Percentiles rank a stretch among this genome's conserved stretches.
Conservation (phyloP, 2,888 invertebrate species). For the Hypolimnas misippus region DNA sequence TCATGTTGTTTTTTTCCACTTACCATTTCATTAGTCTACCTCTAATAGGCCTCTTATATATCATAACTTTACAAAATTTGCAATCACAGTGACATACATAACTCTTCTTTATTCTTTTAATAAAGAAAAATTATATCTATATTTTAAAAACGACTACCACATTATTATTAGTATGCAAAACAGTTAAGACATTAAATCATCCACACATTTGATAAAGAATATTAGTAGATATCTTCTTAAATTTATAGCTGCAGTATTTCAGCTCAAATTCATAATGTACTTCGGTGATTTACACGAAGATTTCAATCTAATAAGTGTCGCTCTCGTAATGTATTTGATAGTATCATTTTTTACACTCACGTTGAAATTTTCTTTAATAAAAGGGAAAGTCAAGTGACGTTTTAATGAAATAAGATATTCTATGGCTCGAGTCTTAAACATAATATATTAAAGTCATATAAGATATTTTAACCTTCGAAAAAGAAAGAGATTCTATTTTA, state of each 20-base stretch:
- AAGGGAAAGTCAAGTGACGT: neutral
- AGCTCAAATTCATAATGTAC: constrained; percentile 19
- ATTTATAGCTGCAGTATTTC: constrained; percentile 27
- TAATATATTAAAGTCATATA: no score
- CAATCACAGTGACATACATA: neutral
- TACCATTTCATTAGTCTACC: no score
- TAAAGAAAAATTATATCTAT: no score
- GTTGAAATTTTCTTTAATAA: constrained; percentile 18
- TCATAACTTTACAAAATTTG: no score
- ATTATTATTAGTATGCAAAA: neutral
- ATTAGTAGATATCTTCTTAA: constrained; percentile 20
- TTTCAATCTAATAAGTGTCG: constrained; percentile 60
- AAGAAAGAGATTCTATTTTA: no score
- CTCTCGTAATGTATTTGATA: constrained; percentile 58
- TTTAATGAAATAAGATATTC: neutral
- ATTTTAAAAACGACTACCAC: no score
- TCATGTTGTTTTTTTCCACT: no score
- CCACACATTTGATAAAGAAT: constrained; percentile 13
- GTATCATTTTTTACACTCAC: constrained; percentile 22
- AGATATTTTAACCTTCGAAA: no score
- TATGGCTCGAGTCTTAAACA: no score
- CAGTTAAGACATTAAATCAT: constrained; percentile 7
- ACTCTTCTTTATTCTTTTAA: neutral
- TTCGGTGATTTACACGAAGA: constrained; percentile 18
- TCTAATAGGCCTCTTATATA: no score